Evolutionary conservation across 1,140 invertebrate species (phyloP), one percentile per base, ranked within the genome.

Genomic region (Lordiphosa mommai): DNA sequence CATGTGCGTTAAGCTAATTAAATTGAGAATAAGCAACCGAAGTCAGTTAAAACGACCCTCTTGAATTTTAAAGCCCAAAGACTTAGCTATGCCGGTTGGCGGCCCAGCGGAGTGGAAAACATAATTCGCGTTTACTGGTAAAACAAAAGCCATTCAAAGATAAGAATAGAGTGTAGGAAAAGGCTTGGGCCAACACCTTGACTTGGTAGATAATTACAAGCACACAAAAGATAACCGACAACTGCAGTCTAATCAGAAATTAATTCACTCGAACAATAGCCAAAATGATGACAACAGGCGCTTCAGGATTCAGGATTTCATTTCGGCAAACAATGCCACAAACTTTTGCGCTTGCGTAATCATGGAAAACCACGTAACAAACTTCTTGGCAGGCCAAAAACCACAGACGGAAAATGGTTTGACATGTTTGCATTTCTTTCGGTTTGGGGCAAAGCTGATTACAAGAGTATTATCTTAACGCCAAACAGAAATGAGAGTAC

Each of bases 331-430:
- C 40, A 43, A 43, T 27, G 40, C 7, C 20, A 12, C 5, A 43
- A 13, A 43, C 40, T 43, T 43, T 43, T 43, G 40, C 40, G 40
- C 40, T 27, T 43, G 40, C 40, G 40, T 43, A 43, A 43, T 27
- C 17, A 12, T 12, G 7, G n/a, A n/a, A 23, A 41, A 17, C 38
- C 16, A 17, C 38, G 38, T 9, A 40, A 40, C 17, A 23, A 23
- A 23, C 20, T 23, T 23, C 20, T 23, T 23, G 20, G 17, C 38
- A 23, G 38, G n/a, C 10, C 17, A 41, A n/a, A 40, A 41, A 43
- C 40, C 20, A 12, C 40, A 23, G 5, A 23, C 40, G 27, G 27
- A 43, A 17, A 43, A 23, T 13, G 12, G 40, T 43, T 43, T 17
- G 10, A 12, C 40, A 27, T 43, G 40, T 43, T 43, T 41, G 38